These are phyloP conservation scores for Andricus quercusramuli DNA, from an alignment of 2,888 invertebrate species.

Conservation along the genomic window DNA sequence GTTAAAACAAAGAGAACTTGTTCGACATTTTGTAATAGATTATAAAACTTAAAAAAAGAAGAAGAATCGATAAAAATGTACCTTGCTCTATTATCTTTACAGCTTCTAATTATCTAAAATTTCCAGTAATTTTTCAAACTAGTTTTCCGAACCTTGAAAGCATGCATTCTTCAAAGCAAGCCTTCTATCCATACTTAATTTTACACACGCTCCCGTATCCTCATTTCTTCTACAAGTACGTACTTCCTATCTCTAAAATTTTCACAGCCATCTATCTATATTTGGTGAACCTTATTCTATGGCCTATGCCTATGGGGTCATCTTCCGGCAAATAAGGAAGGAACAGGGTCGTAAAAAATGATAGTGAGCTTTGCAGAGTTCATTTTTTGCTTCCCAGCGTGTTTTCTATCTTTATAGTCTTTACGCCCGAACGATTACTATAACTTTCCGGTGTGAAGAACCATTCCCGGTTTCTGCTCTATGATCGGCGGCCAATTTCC, in stretches of 20 bases:
- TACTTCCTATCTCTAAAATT: background rate
- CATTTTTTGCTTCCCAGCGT: slow-evolving; percentile 45
- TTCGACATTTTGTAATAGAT: background rate
- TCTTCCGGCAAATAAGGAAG: slow-evolving; percentile 26
- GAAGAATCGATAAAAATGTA: background rate
- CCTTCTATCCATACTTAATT: slow-evolving; percentile 14
- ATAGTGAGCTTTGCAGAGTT: slow-evolving; percentile 47
- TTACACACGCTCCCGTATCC: slow-evolving; percentile 33
- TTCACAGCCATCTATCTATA: slow-evolving; percentile 16
- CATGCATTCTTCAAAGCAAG: background rate
- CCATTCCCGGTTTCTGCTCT: background rate
- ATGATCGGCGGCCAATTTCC: slow-evolving; percentile 25
- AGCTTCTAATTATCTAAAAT: background rate
- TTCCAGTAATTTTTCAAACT: slow-evolving; percentile 24
- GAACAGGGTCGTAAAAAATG: slow-evolving; percentile 48
- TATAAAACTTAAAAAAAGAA: background rate
- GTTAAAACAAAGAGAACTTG: background rate
- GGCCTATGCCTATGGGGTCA: too few relatives aligned
- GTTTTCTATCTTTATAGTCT: slow-evolving; percentile 42
- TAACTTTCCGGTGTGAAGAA: slow-evolving; percentile 21
- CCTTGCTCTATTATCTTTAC: background rate
- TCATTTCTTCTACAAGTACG: background rate
- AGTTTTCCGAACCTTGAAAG: background rate
- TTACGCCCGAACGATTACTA: slow-evolving; percentile 41
- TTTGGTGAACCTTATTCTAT: background rate